These are phyloP conservation scores for Epistrophe grossulariae DNA, from an alignment of 2,888 invertebrate species.

Conservation along the genomic window DNA sequence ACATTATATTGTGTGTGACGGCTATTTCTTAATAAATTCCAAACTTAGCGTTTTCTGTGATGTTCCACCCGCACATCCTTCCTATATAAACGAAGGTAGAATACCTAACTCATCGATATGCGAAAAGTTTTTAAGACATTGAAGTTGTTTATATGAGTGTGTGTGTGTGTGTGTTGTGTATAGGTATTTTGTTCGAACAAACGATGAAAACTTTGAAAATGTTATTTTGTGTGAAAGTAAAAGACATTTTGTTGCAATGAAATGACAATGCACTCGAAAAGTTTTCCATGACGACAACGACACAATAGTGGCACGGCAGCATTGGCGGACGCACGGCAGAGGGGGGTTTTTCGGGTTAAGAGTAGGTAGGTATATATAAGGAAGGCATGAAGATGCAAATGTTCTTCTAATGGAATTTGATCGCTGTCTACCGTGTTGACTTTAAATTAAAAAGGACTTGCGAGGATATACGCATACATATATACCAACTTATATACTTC, in stretches of 20 bases:
- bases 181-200: slow-evolving; percentile 1
- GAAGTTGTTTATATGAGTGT: background rate
- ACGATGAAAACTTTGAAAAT: slow-evolving; percentile 37
- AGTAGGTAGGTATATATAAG: background rate
- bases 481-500: background rate
- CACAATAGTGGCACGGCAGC: background rate
- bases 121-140: slow-evolving; percentile 20
- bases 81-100: background rate
- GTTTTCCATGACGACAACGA: background rate
- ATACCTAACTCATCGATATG: slow-evolving; percentile 16
- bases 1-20: slow-evolving; percentile 38
- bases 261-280: slow-evolving; percentile 47
- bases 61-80: background rate
- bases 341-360: no score
- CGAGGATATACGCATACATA: background rate
- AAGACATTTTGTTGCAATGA: slow-evolving; percentile 47
- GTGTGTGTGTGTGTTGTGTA: background rate
- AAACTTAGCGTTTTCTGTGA: slow-evolving; percentile 30
- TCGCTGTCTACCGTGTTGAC: slow-evolving; percentile 14
- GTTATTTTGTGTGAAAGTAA: slow-evolving; percentile 46
- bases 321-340: no score
- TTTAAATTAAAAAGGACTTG: slow-evolving; percentile 24
- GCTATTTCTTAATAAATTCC: slow-evolving; percentile 29
- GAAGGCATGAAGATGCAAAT: background rate
- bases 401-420: slow-evolving; percentile 24